phyloP scores from a whole-genome alignment of 2,888 invertebrate genomes.

The Drosophila vallismaia region DNA sequence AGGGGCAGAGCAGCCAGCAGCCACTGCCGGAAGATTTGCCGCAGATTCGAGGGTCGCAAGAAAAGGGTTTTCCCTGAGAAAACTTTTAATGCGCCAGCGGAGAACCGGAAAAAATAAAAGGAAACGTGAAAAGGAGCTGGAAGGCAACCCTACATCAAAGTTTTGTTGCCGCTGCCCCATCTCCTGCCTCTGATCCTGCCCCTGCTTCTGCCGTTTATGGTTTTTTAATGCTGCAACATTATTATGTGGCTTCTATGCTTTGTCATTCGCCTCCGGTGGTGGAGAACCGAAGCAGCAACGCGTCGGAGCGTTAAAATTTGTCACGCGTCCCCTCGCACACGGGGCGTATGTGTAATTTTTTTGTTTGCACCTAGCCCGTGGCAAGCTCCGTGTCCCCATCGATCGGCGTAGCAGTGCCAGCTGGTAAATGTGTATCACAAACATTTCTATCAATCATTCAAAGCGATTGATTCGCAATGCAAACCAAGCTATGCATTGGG shows the following conservation, averaged over 20 bases:
- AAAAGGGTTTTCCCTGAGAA: slow-evolving; percentile 30
- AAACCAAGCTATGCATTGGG: slow-evolving; percentile 50
- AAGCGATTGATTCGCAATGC: slow-evolving; percentile 75
- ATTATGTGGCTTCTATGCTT: slow-evolving; percentile 50
- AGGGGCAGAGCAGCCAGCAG: slow-evolving; percentile 42
- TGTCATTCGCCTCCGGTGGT: slow-evolving; percentile 37
- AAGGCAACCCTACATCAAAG: slow-evolving; percentile 5
- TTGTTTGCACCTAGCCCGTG: slow-evolving; percentile 42
- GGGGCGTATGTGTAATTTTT: slow-evolving; percentile 62
- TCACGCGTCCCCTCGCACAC: slow-evolving; percentile 63
- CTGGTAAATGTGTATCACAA: slow-evolving; percentile 72
- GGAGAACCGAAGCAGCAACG: slow-evolving; percentile 52
- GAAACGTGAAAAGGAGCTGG: neutral
- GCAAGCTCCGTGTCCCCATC: slow-evolving; percentile 49
- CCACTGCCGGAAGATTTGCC: neutral
- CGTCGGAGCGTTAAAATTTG: slow-evolving; percentile 77
- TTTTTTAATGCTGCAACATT: slow-evolving; percentile 64
- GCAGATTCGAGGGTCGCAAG: slow-evolving; percentile 31
- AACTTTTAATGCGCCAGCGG: slow-evolving; percentile 30
- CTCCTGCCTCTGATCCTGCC: neutral
- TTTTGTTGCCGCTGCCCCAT: neutral
- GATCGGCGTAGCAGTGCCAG: slow-evolving; percentile 55
- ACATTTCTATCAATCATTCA: slow-evolving; percentile 79
- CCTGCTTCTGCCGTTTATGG: slow-evolving; percentile 51
- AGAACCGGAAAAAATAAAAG: slow-evolving; percentile 1